These are phyloP conservation scores for Semicossyphus pulcher DNA, from an alignment of 2,113 vertebrate genomes.

Conservation along the genomic window DNA sequence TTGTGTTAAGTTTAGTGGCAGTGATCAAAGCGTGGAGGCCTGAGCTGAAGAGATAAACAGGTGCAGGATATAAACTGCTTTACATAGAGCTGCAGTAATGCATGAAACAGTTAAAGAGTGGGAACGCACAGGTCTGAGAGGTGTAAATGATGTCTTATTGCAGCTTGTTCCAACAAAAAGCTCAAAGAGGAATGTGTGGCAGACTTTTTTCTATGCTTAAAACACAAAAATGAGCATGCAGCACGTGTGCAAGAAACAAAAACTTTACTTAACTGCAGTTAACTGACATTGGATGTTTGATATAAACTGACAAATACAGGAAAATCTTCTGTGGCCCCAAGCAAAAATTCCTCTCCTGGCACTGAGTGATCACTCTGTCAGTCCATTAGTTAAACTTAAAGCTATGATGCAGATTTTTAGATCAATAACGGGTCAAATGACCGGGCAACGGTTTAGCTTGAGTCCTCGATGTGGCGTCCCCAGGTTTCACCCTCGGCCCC, in stretches of 20 bases:
- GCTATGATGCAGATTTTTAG: too few relatives aligned
- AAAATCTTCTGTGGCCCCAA: not conserved
- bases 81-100: constrained; percentile 4
- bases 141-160: not conserved
- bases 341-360: not conserved
- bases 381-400: too few relatives aligned
- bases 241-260: not conserved
- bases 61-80: constrained; percentile 45
- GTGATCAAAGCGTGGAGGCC: constrained; percentile 37
- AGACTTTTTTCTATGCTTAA: not conserved
- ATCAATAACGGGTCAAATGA: too few relatives aligned
- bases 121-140: constrained; percentile 21
- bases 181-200: not conserved
- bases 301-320: not conserved
- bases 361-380: not conserved
- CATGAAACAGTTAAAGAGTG: constrained; percentile 11
- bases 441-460: too few relatives aligned
- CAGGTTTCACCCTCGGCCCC: too few relatives aligned
- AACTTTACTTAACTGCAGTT: not conserved
- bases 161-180: not conserved
- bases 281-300: constrained; percentile 3
- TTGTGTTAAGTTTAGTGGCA: constrained; percentile 4
- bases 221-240: not conserved
- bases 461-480: too few relatives aligned
- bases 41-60: constrained; percentile 45